Evolutionary conservation across 2,797 vertebrate genomes (phyloP), one percentile per base, ranked within the genome.

Genomic region (Crenichthys baileyi): DNA sequence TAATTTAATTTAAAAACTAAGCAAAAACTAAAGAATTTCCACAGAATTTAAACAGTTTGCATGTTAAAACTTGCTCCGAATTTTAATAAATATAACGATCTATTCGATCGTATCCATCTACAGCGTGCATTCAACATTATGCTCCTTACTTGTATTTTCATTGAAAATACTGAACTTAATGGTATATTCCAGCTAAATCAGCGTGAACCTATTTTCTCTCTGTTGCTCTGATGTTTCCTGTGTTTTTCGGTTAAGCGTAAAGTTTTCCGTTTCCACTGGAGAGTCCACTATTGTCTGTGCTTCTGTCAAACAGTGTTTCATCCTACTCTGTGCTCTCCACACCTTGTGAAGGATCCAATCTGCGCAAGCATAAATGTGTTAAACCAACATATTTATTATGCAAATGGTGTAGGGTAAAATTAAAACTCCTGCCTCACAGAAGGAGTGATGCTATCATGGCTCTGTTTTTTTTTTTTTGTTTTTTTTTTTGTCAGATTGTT

Each of bases 321-420:
- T 55, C 48, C 70, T 41, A 4, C 50, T 84, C 70, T 85, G 41
- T 46, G 84, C 72, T 82, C 84, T 70, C 79, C 72, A 81, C 77
- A 83, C 22, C 65, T 68, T 68, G 67, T 46, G 24, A 46, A 70
- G 41, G 67, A 48, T 70, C 65, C 39, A 6, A 22, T 44, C 78
- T 81, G 79, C 88, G 83, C 83, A 77, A 90, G 83, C 70, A 71
- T 81, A 65, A 79, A 67, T 86, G 84, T 91, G 91, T 89, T 86
- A 83, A 90, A 88, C 91, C 79, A 87, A 93, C 78, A 81, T 88
- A 74, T 92, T 75, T 90, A 89, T 91, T 93, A 95, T 94, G 91
- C 92, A 95, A 94, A 92, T 81, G 44, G 76, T 83, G 81, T 56
- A 65, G 75, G 83, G 89, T 71, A 78, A 81, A 87, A 77, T 88